Base-by-base conservation (phyloP, 2,888 invertebrate genomes). In the Meliscaeva auricollis region DNA sequence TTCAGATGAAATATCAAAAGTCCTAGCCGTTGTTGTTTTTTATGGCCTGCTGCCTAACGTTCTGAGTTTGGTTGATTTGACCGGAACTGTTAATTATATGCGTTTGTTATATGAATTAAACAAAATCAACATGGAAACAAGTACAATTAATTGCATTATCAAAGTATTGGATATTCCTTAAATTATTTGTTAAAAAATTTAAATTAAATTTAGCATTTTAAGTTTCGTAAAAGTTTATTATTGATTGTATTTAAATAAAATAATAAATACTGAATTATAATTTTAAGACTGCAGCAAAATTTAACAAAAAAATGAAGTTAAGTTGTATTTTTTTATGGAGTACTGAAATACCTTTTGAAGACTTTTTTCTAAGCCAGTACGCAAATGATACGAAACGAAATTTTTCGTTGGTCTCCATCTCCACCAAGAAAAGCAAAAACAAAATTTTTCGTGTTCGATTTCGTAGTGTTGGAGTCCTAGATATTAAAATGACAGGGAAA, bases 11-110 rank as follows among this genome's bases (percentile, higher is more conserved):
- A 68, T 90, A 58, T 88, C 89, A 73, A 89, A 89, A 26, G 88
- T 92, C 22, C 87, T 91, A 17, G 89, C 90, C 4, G 89, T 91
- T 8, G 89, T 91, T 46, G 90, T 90, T 30, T 91, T 89, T 79
- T 90, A 90, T 80, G 90, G 91, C 75, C 81, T 92, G 6, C 87
- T 89, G 52, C 91, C 92, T 13, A 91, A 92, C 84, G 80, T 91
- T 38, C 76, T 92, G n/a, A 90, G 89, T 83, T 88, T 89, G 41
- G 88, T 91, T 26, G 89, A 90, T 87, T 79, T 91, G 32, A 87
- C 83, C 2, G 89, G 89, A 0, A 89, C 89, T 5, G 78, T 90
- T 1, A 91, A 91, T 80, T 92, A 90, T 77, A 79, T 91, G 46
- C 89, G 90, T 22, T 88, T 92, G 44, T 83, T 92, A 32, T 90